Conservation (phyloP, 2,888 invertebrate genomes). For the Amiota minor region DNA sequence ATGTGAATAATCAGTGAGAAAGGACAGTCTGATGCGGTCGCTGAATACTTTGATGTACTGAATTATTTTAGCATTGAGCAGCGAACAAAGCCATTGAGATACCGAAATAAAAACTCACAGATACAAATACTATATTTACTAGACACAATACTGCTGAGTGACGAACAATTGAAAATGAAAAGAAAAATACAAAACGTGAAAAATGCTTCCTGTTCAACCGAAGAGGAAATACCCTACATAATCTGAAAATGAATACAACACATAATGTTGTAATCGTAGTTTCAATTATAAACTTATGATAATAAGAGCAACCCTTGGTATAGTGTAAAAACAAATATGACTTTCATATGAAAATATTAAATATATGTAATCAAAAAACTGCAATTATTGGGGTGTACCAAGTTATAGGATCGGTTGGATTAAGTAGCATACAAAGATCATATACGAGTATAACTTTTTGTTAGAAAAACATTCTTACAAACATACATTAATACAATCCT, state of each 20-base stretch:
- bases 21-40: slow-evolving; percentile 36
- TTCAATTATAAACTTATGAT: too few species aligned
- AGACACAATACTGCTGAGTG: slow-evolving; percentile 60
- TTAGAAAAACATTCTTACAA: too few species aligned
- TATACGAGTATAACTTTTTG: neutral
- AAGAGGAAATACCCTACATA: too few species aligned
- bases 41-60: slow-evolving; percentile 53
- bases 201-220: neutral
- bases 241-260: too few species aligned
- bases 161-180: slow-evolving; percentile 66
- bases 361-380: too few species aligned
- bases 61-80: slow-evolving; percentile 36
- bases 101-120: slow-evolving; percentile 8
- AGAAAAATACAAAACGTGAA: slow-evolving; percentile 33
- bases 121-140: slow-evolving; percentile 3
- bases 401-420: too few species aligned
- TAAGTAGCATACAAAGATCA: neutral
- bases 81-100: slow-evolving; percentile 16
- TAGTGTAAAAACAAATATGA: too few species aligned
- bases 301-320: too few species aligned
- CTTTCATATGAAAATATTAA: too few species aligned
- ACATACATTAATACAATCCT: too few species aligned
- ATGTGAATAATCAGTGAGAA: slow-evolving; percentile 66
- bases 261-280: too few species aligned
- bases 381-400: too few species aligned